A percentile compares a stretch with the other conserved stretches of the same genome.
phyloP scores from a whole-genome alignment of 1,140 invertebrate genomes.

The Aplysia californica region DNA sequence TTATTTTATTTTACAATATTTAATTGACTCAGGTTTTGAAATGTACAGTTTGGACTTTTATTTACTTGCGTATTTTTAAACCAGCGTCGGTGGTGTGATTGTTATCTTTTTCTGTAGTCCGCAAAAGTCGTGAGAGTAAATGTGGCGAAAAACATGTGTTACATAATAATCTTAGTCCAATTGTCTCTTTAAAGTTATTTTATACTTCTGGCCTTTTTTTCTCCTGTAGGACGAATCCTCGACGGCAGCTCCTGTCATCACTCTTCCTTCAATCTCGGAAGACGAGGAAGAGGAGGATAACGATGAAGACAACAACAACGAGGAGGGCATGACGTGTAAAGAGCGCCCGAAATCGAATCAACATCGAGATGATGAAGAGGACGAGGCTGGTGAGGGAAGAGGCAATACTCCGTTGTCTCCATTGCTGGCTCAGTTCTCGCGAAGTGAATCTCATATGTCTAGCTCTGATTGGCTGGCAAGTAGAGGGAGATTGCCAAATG shows the following conservation, averaged over 20 bases:
- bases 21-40: too few relatives aligned
- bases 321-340: constrained; percentile 4
- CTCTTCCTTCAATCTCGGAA: constrained; percentile 59
- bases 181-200: too few relatives aligned
- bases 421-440: constrained; percentile 23
- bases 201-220: background rate
- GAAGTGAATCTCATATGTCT: constrained; percentile 8
- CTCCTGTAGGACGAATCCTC: constrained; percentile 37
- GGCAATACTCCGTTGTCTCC: constrained; percentile 31
- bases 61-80: too few relatives aligned
- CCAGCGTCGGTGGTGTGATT: too few relatives aligned
- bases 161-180: too few relatives aligned
- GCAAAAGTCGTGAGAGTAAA: too few relatives aligned
- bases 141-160: too few relatives aligned
- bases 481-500: constrained; percentile 34
- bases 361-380: constrained; percentile 39
- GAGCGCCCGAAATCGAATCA: constrained; percentile 30
- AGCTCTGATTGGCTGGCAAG: constrained; percentile 17
- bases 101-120: too few relatives aligned
- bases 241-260: constrained; percentile 40
- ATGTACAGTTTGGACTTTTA: too few relatives aligned
- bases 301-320: constrained; percentile 36
- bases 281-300: constrained; percentile 50
- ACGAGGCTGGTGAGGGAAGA: constrained; percentile 10
- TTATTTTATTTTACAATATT: too few relatives aligned